Base-by-base conservation (phyloP, 2,797 vertebrate genomes). In the Bryconaethiops microstoma region DNA sequence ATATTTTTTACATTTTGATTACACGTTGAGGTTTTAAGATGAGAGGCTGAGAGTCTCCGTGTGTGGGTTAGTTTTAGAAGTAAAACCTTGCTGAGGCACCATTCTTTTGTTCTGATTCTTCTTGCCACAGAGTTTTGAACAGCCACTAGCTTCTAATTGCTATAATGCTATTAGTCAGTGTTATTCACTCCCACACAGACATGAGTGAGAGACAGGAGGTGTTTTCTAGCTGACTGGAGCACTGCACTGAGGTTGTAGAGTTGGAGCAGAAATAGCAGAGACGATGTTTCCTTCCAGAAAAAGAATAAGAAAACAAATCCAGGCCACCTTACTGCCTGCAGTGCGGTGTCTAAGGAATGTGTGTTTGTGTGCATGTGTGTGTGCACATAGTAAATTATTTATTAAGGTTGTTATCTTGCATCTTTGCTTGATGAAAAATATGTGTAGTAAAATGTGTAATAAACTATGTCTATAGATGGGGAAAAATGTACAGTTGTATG, bases 251-350 rank as follows among this genome's bases (percentile, higher is more conserved):
- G 21, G 65, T 82, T 45, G 42, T 21, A 21, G 68, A 55, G 35
- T 21, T 35, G 52, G 82, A 81, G 75, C 17, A 64, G 62, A 79
- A 79, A 78, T 50, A 72, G 71, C 74, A 85, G 76, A 83, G 87
- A 86, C 86, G 77, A 0, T 59, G n/a, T 23, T 19, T 29, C 35
- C 42, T 7, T 16, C 50, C 78, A 70, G 79, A 82, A 79, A 84
- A 67, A 25, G 17, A 13, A 68, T 5, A 16, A 25, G 10, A 63
- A 9, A 62, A 50, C 81, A 80, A 83, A 86, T 89, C 82, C 83
- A 79, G 84, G 79, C 86, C 83, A 80, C 71, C 55, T 67, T 69
- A 72, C 25, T 40, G 69, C 6, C 25, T 83, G 85, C 70, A 77
- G 2, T 82, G 67, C 82, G 83, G 83, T 50, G 71, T 79, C 80